phyloP scores from a whole-genome alignment of 2,888 invertebrate genomes.

The Pristionchus entomophagus region DNA sequence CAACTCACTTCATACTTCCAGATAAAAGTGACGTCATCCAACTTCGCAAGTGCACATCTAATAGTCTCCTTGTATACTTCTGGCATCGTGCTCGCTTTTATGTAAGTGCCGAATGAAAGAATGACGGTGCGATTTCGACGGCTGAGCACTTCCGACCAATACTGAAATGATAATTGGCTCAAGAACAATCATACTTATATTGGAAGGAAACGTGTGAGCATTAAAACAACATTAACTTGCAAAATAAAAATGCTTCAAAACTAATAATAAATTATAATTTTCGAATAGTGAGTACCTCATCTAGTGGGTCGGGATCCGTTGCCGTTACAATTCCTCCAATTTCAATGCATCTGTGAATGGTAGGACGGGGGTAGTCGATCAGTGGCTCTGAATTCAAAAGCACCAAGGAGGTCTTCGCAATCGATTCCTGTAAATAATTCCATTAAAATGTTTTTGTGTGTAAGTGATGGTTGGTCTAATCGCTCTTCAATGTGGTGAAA shows the following conservation, averaged over 20 bases:
- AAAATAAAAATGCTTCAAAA: too few relatives aligned
- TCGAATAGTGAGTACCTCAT: background rate
- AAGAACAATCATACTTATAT: too few relatives aligned
- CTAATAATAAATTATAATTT: background rate
- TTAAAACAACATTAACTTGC: too few relatives aligned
- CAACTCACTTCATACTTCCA: background rate
- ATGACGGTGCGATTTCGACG: background rate
- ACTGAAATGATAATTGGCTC: constrained; percentile 1
- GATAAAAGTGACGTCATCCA: background rate
- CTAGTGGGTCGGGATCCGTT: background rate
- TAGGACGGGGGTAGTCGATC: constrained; percentile 4
- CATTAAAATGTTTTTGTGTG: background rate
- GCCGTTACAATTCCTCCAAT: background rate
- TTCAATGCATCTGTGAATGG: background rate
- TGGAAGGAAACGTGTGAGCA: too few relatives aligned
- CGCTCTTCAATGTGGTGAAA: too few relatives aligned
- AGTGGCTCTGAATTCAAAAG: background rate
- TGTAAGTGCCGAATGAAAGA: background rate
- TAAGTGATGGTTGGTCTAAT: background rate
- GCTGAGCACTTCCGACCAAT: background rate
- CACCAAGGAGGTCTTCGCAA: background rate
- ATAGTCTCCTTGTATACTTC: background rate
- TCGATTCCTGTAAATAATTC: background rate
- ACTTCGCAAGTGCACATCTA: background rate
- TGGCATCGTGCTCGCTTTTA: background rate